A percentile compares a stretch with the other conserved stretches of the same genome.
These are phyloP conservation scores for Sorex maritimensis DNA, from an alignment of 2,797 vertebrate species.

Conservation along the genomic window DNA sequence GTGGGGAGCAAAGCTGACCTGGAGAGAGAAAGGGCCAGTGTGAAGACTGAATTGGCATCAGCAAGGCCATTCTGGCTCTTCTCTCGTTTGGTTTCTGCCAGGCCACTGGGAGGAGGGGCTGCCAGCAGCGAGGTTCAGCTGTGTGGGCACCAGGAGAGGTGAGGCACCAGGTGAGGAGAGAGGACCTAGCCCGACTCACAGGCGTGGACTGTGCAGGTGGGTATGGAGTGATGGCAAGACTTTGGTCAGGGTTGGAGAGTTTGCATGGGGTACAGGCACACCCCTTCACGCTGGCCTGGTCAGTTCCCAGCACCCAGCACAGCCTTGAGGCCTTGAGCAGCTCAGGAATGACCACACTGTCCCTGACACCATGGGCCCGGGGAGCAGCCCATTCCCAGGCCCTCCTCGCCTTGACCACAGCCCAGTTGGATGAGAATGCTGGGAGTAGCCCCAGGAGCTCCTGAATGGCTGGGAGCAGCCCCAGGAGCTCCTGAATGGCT, in stretches of 20 bases:
- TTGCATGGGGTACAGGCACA: too few species aligned
- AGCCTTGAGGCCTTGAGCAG: too few species aligned
- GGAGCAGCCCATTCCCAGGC: too few species aligned
- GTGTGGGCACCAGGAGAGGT: background rate
- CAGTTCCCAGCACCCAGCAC: background rate
- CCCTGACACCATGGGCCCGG: too few species aligned
- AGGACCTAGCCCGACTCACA: background rate
- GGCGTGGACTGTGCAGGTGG: background rate
- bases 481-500: too few species aligned
- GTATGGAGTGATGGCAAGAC: background rate
- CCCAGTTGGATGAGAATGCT: too few species aligned
- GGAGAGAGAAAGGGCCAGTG: background rate
- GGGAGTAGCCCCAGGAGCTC: too few species aligned
- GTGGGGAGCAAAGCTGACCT: background rate
- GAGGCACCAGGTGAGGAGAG: background rate
- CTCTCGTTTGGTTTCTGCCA: background rate
- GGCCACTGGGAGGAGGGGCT: background rate
- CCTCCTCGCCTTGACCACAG: too few species aligned
- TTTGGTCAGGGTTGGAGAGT: background rate
- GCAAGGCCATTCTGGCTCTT: background rate
- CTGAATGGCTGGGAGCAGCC: too few species aligned
- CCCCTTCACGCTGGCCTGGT: background rate
- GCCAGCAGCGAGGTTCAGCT: background rate
- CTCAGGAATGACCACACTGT: too few species aligned
- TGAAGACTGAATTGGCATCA: background rate